Conservation (phyloP, 2,888 invertebrate species). For the Drosophila mercatorum region DNA sequence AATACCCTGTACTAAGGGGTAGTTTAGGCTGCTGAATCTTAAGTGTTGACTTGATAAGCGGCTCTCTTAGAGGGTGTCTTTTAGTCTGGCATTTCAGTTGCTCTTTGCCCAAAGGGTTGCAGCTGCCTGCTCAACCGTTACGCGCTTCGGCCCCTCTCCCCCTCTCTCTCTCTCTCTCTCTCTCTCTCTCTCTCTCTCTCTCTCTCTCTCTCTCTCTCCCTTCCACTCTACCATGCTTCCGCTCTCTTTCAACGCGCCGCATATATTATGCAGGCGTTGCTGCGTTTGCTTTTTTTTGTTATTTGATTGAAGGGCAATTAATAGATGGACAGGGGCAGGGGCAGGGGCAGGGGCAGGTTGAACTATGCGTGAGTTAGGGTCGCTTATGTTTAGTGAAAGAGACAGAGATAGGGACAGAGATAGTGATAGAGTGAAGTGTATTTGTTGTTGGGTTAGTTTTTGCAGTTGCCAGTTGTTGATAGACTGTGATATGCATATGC, state of each 20-base stretch:
- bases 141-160: neutral
- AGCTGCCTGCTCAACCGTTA: slow-evolving; percentile 4
- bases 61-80: slow-evolving; percentile 3
- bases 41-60: neutral
- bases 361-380: slow-evolving; percentile 7
- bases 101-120: slow-evolving; percentile 7
- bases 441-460: slow-evolving; percentile 21
- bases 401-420: neutral
- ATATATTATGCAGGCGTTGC: slow-evolving; percentile 37
- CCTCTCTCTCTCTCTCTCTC: neutral
- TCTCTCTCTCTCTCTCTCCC: neutral
- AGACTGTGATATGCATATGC: slow-evolving; percentile 27
- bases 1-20: neutral
- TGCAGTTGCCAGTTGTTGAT: slow-evolving; percentile 39
- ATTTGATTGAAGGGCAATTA: slow-evolving; percentile 46
- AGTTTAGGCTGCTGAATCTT: neutral
- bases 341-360: neutral
- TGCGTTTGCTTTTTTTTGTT: slow-evolving; percentile 23
- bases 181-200: neutral
- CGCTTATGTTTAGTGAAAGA: neutral
- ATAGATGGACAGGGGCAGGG: slow-evolving; percentile 6
- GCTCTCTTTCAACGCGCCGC: slow-evolving; percentile 2
- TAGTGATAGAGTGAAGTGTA: neutral
- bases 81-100: neutral
- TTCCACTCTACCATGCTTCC: neutral